Base-by-base conservation (phyloP, 2,113 vertebrate species). In the Xiphophorus couchianus region DNA sequence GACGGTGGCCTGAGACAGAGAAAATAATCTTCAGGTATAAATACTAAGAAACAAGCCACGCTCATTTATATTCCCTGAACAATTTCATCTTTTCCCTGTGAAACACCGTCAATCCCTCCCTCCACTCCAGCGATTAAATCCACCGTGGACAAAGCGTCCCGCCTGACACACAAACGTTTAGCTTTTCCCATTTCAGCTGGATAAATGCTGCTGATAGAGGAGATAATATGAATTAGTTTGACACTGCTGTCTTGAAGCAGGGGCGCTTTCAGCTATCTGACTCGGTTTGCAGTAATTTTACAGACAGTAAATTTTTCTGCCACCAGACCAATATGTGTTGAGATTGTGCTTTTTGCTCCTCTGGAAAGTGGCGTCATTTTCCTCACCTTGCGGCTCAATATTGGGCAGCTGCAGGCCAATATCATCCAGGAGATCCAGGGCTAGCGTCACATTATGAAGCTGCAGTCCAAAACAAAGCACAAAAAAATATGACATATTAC, bases 381-480 rank as follows among this genome's bases (percentile, higher is more conserved):
- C 29, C 95, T 94, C 82, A 98, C 97, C 97, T 93, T 95, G 93
- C 10, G 97, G 95, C 29, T 91, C 93, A 76, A 98, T 69, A 0
- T 86, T 87, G 35, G 91, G 77, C 77, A 92, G 77, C 11, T 95
- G 87, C 65, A 97, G 83, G 14, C 86, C 95, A 54, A 37, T 86
- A 3, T 97, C 95, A 69, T 84, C 86, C 61, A 99, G 93, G 63
- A 99, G 80, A 31, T 96, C 95, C 90, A 99, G 75, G 0, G 96
- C 97, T 85, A 98, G 86, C 1, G 94, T 95, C 51, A 98, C 95
- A 0, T 99, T 99, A 80, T 97, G 96, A 30, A 98, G 81, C 98
- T 99, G 31, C 19, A 80, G 64, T 28, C 30, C 27, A 74, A 9
- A 74, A 15, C 75, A 14, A 58, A 15, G 31, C 30, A n/a, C 28